Evolutionary conservation across 2,888 invertebrate genomes (phyloP).

Genomic region (Homarus gammarus): DNA sequence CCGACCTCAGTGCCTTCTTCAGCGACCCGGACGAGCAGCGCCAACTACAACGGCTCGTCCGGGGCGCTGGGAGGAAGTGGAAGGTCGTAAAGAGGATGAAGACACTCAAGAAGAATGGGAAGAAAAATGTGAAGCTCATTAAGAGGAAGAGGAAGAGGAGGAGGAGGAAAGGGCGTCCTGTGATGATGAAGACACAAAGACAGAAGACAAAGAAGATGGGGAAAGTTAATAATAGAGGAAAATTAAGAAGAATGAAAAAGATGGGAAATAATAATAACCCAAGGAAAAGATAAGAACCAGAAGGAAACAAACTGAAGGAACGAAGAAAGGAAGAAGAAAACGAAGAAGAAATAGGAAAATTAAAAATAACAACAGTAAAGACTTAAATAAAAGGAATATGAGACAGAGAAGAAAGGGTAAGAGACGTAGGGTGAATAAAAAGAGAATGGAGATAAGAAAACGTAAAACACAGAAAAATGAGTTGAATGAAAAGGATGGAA

Average conservation of each 20-base stretch:
- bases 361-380: background rate
- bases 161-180: background rate
- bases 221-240: background rate
- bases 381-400: background rate
- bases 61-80: background rate
- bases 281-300: background rate
- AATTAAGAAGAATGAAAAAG: background rate
- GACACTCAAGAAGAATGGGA: background rate
- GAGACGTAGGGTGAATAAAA: too few relatives aligned
- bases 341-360: background rate
- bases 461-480: too few relatives aligned
- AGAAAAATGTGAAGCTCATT: constrained; percentile 15
- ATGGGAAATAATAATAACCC: background rate
- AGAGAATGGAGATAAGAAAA: too few relatives aligned
- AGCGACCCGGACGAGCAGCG: background rate
- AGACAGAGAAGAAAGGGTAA: background rate
- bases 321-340: background rate
- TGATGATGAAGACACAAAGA: too few relatives aligned
- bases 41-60: background rate
- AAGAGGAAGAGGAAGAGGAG: constrained; percentile 7
- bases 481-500: too few relatives aligned
- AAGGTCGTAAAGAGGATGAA: background rate
- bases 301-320: background rate
- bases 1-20: background rate
- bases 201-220: background rate